phyloP scores from a whole-genome alignment of 1,140 invertebrate species.

The Cepaea nemoralis region DNA sequence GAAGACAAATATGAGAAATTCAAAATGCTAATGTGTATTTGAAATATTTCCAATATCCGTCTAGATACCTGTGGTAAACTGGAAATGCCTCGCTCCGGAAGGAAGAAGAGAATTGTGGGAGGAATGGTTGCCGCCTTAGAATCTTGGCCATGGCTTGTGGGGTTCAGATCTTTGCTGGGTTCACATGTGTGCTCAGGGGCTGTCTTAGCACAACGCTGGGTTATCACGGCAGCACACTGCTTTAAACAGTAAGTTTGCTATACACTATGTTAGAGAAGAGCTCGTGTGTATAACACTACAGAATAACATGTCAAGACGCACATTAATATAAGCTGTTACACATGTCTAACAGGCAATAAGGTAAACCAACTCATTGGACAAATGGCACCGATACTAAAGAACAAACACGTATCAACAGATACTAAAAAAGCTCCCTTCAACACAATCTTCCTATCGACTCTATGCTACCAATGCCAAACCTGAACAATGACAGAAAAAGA shows the following conservation, averaged over 20 bases:
- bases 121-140: slow-evolving; percentile 46
- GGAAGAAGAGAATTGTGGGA: slow-evolving; percentile 55
- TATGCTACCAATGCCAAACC: too few relatives aligned
- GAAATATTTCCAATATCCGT: too few relatives aligned
- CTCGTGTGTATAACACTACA: background rate
- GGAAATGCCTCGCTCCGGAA: background rate
- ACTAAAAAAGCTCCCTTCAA: too few relatives aligned
- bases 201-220: slow-evolving; percentile 68
- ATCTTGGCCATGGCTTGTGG: slow-evolving; percentile 60
- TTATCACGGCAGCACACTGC: slow-evolving; percentile 73
- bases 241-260: slow-evolving; percentile 45
- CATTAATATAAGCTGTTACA: background rate
- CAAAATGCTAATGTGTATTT: too few relatives aligned
- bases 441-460: too few relatives aligned
- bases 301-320: background rate
- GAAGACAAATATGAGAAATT: too few relatives aligned
- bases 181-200: slow-evolving; percentile 69
- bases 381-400: too few relatives aligned
- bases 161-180: slow-evolving; percentile 43
- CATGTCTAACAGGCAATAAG: too few relatives aligned
- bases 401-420: too few relatives aligned
- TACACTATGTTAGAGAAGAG: background rate
- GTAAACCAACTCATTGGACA: too few relatives aligned
- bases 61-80: too few relatives aligned
- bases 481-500: too few relatives aligned